Base-by-base conservation (phyloP, 2,888 invertebrate genomes). In the Hedychridium roseum region DNA sequence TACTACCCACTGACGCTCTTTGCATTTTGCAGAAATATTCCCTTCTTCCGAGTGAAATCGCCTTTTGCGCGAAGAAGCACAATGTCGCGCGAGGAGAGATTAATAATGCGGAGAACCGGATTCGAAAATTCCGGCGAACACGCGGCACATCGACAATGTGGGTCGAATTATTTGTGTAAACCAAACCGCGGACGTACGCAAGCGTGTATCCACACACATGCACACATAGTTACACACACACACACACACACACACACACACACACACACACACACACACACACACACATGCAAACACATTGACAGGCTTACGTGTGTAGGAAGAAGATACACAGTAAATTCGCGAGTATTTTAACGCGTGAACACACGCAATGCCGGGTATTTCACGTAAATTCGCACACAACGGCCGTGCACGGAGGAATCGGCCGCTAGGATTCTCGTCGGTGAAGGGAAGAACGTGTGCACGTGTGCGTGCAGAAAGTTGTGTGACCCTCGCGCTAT, bases 151-250 rank as follows among this genome's bases (percentile, higher is more conserved):
- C 53, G 51, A 56, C 57, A 48, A 60, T 56, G 61, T 57, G 58
- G 57, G 66, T 63, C 64, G 64, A 74, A 70, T 71, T 73, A 69
- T 72, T 73, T 73, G 70, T 69, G 67, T 70, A 72, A 72, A 73
- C 68, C 68, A 61, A 61, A 61, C 57, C n/a, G 60, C 63, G 60
- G 56, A 54, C 58, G 54, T 43, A 50, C 50, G 55, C 50, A 12
- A 51, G 54, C 60, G 59, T 52, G 64, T 58, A 53, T 62, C 54
- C 57, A 50, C 70, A 64, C 69, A 68, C 65, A 58, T 64, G 64
- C 58, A 66, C 57, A 65, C 59, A 54, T 55, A 51, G 52, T 54
- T 60, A 57, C 51, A 50, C 55, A 46, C 39, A 40, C n/a, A n/a
- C 43, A 50, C 43, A 2, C 26, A 11, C 26, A n/a, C 16, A 12